Conservation (phyloP, 2,113 vertebrate species). For the Cyanistes caeruleus region DNA sequence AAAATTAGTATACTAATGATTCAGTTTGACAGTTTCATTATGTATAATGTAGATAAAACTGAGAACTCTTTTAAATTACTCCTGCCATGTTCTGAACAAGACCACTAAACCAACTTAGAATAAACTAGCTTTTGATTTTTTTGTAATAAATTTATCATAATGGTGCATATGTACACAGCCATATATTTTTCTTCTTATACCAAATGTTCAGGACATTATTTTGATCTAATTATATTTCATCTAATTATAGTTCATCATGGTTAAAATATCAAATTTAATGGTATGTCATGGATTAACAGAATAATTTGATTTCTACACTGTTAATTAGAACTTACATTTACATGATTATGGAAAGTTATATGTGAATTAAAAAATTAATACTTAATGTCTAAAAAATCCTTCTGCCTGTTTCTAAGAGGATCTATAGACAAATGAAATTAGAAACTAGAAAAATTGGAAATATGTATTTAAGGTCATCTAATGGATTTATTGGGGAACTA, state of each 20-base stretch:
- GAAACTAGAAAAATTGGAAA: neutral
- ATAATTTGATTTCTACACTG: conserved; percentile 47
- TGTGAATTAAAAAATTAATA: conserved; percentile 34
- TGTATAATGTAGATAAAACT: neutral
- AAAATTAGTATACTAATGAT: conserved; percentile 53
- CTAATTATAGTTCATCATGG: conserved; percentile 48
- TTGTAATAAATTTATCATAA: conserved; percentile 1
- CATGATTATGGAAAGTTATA: conserved; percentile 29
- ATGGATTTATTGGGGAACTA: neutral
- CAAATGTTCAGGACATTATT: conserved; percentile 21
- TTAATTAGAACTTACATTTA: conserved; percentile 50
- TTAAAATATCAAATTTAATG: conserved; percentile 54
- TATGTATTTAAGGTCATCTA: neutral
- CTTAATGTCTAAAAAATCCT: neutral
- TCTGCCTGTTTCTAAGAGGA: neutral
- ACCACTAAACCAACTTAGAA: neutral
- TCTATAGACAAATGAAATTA: neutral
- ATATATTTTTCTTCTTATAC: conserved; percentile 11
- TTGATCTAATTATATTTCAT: conserved; percentile 54
- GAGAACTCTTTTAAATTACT: conserved; percentile 35
- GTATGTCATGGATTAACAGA: conserved; percentile 27
- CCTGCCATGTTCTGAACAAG: neutral
- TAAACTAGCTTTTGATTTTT: neutral
- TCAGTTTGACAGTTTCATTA: conserved; percentile 48
- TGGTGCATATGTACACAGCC: neutral